Base-by-base conservation (phyloP, 2,888 invertebrate species). In the Formica aserva region DNA sequence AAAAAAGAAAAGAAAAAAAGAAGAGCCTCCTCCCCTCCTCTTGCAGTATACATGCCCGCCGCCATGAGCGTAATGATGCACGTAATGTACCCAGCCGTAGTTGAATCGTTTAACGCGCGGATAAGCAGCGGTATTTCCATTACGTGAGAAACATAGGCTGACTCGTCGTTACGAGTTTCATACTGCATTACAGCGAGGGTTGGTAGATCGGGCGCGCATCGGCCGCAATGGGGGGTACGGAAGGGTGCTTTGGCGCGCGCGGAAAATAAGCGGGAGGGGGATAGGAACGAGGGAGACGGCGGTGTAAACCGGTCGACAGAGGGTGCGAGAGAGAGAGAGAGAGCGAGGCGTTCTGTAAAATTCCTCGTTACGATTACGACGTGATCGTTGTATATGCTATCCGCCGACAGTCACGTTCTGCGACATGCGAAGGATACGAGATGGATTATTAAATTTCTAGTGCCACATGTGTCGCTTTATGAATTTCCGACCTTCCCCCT, bases 381-480 rank as follows among this genome's bases (percentile, higher is more conserved):
- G 89, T 87, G 91, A 89, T 89, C 90, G 88, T 91, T 90, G 90
- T 87, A 81, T 87, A 81, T 78, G 76, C 52, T 82, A 67, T 85
- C 72, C 76, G 55, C 41, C 66, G 71, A 35, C 69, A 86, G 84
- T 85, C 85, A 84, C 83, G 75, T 83, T 45, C 75, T 38, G 69
- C 85, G 86, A 87, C n/a, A 52, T 85, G 80, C 88, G 55, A 85
- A 82, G 84, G 84, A 84, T 69, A 80, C 85, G 83, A 83, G 90
- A 91, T 91, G 93, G 92, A 93, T 94, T 93, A 93, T 94, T 92
- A 93, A 93, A 93, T 91, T 93, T 88, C 87, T 84, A 89, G 87
- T 90, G 84, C 45, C 86, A 63, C 55, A 74, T 75, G 66, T 55
- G 76, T 60, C 32, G 65, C 69, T 72, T 88, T 88, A 88, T 82